phyloP scores from a whole-genome alignment of 2,113 vertebrate species.

The Mobula birostris region DNA sequence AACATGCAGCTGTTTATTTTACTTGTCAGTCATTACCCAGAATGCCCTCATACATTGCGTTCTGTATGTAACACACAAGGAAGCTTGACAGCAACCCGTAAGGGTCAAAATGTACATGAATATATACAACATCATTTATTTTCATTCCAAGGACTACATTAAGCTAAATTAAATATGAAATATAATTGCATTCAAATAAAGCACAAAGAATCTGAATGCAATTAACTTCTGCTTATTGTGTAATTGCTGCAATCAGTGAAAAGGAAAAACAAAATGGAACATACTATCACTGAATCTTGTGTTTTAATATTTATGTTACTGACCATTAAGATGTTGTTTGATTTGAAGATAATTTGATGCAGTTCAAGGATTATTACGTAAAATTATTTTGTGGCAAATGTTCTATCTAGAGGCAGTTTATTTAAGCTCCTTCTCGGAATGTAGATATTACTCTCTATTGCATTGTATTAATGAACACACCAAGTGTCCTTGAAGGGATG shows the following conservation, averaged over 20 bases:
- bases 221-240: conserved; percentile 31
- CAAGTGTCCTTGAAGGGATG: not conserved
- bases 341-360: not conserved
- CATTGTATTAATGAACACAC: not conserved
- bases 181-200: conserved; percentile 7
- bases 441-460: not conserved
- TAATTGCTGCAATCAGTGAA: conserved; percentile 25
- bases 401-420: not conserved
- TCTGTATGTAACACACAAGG: no score
- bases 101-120: no score
- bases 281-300: not conserved
- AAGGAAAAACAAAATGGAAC: not conserved
- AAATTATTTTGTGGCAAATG: not conserved
- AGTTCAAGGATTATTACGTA: not conserved
- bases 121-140: not conserved
- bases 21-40: no score
- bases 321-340: not conserved
- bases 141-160: conserved; percentile 21
- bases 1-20: no score
- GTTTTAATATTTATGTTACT: conserved; percentile 2
- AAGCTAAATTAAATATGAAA: conserved; percentile 35
- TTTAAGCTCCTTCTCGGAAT: not conserved
- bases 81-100: no score
- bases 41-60: no score
- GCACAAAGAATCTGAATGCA: conserved; percentile 28